Evolutionary conservation across 2,888 invertebrate species (phyloP).

Genomic region (Agrotis clavis): DNA sequence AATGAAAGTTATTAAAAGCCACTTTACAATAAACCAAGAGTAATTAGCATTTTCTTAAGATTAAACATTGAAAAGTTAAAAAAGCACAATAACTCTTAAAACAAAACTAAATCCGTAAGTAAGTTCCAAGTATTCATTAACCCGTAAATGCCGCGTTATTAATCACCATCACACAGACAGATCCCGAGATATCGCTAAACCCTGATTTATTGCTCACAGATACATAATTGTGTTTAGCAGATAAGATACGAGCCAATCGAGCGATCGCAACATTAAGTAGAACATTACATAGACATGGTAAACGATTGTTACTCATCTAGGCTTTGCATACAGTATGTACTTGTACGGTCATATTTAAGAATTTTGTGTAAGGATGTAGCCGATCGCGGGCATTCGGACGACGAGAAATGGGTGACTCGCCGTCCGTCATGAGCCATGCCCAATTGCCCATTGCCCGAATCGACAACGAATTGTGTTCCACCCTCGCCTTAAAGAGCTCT

Average conservation of each 20-base stretch:
- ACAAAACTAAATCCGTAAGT: slow-evolving; percentile 12
- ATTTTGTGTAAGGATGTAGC: too few relatives aligned
- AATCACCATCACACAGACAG: slow-evolving; percentile 54
- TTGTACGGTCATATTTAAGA: too few relatives aligned
- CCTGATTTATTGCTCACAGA: slow-evolving; percentile 55
- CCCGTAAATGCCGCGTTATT: slow-evolving; percentile 43
- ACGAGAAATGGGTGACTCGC: too few relatives aligned
- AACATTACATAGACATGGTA: slow-evolving; percentile 30
- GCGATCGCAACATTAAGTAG: slow-evolving; percentile 26
- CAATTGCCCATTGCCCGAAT: too few relatives aligned
- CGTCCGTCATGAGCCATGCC: too few relatives aligned
- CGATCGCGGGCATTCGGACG: too few relatives aligned
- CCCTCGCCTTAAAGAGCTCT: too few relatives aligned
- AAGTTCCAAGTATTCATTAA: slow-evolving; percentile 52
- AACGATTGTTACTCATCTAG: slow-evolving; percentile 23
- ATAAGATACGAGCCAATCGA: slow-evolving; percentile 47
- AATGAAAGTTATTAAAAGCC: background rate
- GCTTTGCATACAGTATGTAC: background rate
- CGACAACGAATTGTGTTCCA: too few relatives aligned
- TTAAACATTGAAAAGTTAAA: too few relatives aligned
- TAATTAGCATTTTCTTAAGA: background rate
- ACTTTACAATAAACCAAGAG: background rate
- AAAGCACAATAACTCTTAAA: background rate
- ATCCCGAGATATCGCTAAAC: slow-evolving; percentile 52
- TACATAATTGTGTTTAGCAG: slow-evolving; percentile 59